A percentile compares a stretch with the other conserved stretches of the same genome.
Conservation (phyloP, 1,140 invertebrate genomes). For the Ectropis grisescens region DNA sequence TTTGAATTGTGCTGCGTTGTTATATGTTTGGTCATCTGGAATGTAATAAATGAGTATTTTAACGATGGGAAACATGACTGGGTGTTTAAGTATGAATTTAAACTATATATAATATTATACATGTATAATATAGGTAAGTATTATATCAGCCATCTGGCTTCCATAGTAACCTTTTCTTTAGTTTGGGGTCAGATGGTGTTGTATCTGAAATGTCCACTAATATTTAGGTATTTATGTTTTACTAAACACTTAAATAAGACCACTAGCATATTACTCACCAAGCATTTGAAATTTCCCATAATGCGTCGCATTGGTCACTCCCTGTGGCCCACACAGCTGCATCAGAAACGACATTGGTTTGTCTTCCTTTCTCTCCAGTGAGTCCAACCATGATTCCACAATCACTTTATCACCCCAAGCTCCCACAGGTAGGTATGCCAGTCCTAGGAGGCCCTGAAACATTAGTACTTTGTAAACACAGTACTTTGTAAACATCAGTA, state of each 20-base stretch:
- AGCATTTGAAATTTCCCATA: conserved; percentile 49
- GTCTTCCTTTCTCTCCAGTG: conserved; percentile 26
- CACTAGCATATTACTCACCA: too few relatives aligned
- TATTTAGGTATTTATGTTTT: too few relatives aligned
- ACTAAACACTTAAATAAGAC: too few relatives aligned
- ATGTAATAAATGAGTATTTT: conserved; percentile 6
- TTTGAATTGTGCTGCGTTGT: conserved; percentile 8
- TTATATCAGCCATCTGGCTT: too few relatives aligned
- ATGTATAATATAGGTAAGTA: too few relatives aligned
- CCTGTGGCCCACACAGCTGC: conserved; percentile 39
- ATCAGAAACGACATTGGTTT: conserved; percentile 41
- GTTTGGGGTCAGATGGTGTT: too few relatives aligned
- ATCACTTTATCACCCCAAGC: conserved; percentile 47
- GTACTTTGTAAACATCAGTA: neutral
- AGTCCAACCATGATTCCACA: conserved; percentile 55
- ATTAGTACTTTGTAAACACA: neutral
- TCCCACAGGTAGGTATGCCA: conserved; percentile 50
- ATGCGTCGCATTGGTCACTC: conserved; percentile 40
- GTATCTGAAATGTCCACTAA: too few relatives aligned
- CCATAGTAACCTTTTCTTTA: too few relatives aligned
- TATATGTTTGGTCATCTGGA: conserved; percentile 23
- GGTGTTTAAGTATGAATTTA: too few relatives aligned
- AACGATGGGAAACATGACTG: too few relatives aligned
- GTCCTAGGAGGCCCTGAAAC: conserved; percentile 44
- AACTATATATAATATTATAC: too few relatives aligned